Evolutionary conservation across 2,113 vertebrate genomes (phyloP).

Genomic region (Indicator maculatus): DNA sequence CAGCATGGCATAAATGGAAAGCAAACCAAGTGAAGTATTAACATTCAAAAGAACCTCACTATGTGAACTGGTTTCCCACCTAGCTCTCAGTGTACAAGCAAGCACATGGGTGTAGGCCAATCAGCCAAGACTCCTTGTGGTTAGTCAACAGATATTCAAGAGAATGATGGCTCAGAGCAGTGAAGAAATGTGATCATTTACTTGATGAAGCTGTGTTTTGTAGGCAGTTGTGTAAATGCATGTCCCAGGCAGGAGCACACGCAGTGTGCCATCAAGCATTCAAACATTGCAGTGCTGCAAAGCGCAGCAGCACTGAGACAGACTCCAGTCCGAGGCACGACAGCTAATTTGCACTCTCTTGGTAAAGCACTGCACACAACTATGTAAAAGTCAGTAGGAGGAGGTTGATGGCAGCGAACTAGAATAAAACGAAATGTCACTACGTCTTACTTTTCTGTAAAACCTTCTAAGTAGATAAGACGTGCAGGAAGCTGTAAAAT

Average conservation of each 20-base stretch:
- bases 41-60: neutral
- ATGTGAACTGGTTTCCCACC: neutral
- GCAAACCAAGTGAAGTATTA: neutral
- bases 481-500: slow-evolving; percentile 79
- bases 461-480: slow-evolving; percentile 76
- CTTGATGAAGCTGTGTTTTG: neutral
- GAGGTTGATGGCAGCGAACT: slow-evolving; percentile 76
- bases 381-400: slow-evolving; percentile 43
- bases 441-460: slow-evolving; percentile 73
- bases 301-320: neutral
- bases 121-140: neutral
- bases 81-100: neutral
- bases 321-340: neutral
- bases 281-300: neutral
- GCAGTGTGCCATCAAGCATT: neutral
- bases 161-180: neutral
- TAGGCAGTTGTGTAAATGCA: neutral
- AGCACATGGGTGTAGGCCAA: neutral
- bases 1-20: neutral
- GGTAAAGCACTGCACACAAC: slow-evolving; percentile 5
- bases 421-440: slow-evolving; percentile 81
- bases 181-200: neutral
- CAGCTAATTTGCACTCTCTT: neutral
- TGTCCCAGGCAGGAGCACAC: neutral
- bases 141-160: neutral